These are phyloP conservation scores for Ommatoiulus sabulosus DNA, from an alignment of 2,888 invertebrate species.

Conservation along the genomic window DNA sequence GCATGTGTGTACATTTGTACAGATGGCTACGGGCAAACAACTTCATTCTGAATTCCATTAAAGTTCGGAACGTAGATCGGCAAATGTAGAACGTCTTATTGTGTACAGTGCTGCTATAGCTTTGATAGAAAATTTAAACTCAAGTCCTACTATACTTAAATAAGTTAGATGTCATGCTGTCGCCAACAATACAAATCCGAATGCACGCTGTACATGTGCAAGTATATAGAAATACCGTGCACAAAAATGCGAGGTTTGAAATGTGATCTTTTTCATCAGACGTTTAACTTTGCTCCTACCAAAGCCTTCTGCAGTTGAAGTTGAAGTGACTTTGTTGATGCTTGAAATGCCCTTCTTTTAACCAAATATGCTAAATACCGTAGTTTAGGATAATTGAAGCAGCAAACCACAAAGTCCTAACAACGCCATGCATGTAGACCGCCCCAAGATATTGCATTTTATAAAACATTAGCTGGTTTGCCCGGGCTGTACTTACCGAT, in stretches of 20 bases:
- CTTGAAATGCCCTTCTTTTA: not conserved
- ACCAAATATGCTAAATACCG: too few species aligned
- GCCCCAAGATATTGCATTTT: too few species aligned
- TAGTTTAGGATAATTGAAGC: too few species aligned
- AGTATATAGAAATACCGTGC: not conserved
- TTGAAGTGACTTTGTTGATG: not conserved
- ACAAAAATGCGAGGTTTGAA: not conserved
- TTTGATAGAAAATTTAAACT: not conserved
- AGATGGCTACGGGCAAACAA: not conserved
- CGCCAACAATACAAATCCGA: not conserved
- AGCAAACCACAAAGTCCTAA: too few species aligned
- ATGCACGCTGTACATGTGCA: not conserved
- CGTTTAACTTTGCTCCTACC: not conserved
- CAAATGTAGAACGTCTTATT: not conserved
- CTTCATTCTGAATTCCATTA: slow-evolving; percentile 21
- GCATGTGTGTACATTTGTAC: not conserved
- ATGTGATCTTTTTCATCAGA: not conserved
- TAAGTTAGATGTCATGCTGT: slow-evolving; percentile 16
- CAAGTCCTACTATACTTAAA: not conserved
- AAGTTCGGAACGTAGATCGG: not conserved
- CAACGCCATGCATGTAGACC: too few species aligned
- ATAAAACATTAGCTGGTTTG: too few species aligned
- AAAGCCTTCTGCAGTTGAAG: not conserved
- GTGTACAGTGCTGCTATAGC: not conserved
- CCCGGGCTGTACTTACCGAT: too few species aligned